These are phyloP conservation scores for Cebus imitator DNA, from an alignment of 2,113 vertebrate genomes.

Conservation along the genomic window DNA sequence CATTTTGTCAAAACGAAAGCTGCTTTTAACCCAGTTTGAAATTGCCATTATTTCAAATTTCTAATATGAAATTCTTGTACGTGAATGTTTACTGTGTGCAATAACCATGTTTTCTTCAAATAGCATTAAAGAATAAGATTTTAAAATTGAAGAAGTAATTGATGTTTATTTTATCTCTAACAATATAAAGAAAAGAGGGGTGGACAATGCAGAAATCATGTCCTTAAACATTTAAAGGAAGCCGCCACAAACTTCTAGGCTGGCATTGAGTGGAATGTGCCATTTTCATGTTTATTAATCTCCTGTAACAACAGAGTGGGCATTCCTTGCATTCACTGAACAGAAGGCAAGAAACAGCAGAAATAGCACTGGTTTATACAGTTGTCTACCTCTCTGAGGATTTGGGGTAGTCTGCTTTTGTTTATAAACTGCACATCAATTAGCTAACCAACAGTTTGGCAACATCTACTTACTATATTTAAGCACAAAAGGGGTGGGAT, in stretches of 20 bases:
- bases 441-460: not conserved
- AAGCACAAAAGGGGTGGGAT: not conserved
- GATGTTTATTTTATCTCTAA: constrained; percentile 58
- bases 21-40: constrained; percentile 51
- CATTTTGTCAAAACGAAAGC: constrained; percentile 63
- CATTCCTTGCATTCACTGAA: not conserved
- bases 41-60: constrained; percentile 42
- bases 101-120: constrained; percentile 60
- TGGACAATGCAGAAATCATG: not conserved
- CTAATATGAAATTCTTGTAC: constrained; percentile 51
- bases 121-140: constrained; percentile 65
- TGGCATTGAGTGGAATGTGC: constrained; percentile 69
- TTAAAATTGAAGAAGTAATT: constrained; percentile 66
- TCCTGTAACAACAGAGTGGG: not conserved
- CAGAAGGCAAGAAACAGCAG: too few species aligned
- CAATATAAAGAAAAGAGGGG: constrained; percentile 36
- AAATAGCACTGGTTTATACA: rapidly evolving
- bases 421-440: not conserved
- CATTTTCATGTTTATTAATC: constrained; percentile 75
- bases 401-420: not conserved
- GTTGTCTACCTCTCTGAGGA: not conserved
- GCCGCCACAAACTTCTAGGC: constrained; percentile 50
- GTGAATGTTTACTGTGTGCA: constrained; percentile 48
- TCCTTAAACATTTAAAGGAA: not conserved
- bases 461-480: not conserved